A percentile compares a stretch with the other conserved stretches of the same genome.
These are phyloP conservation scores for Parambassis ranga DNA, from an alignment of 2,797 vertebrate genomes.

Conservation along the genomic window DNA sequence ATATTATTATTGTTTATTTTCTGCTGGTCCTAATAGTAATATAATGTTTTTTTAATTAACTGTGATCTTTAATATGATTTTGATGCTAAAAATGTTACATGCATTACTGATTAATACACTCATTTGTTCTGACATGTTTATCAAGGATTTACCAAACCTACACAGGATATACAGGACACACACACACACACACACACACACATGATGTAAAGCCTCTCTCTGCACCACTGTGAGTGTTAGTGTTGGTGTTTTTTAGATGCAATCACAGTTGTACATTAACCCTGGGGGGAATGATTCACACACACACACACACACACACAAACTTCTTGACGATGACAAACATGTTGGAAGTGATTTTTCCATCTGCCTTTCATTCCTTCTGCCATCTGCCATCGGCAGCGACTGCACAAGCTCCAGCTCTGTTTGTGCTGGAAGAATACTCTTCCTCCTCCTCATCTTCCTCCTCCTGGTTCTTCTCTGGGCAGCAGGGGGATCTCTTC, in stretches of 20 bases:
- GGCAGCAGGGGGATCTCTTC: neutral
- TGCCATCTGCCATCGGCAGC: conserved; percentile 61
- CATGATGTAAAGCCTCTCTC: neutral
- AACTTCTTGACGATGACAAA: conserved; percentile 59
- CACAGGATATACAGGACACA: too few species aligned
- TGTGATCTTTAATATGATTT: too few species aligned
- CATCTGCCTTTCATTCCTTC: conserved; percentile 68
- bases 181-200: neutral
- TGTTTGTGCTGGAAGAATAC: conserved; percentile 39
- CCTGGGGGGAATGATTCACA: conserved; percentile 22
- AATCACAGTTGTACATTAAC: conserved; percentile 53
- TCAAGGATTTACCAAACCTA: neutral
- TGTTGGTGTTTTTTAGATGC: conserved; percentile 31
- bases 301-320: neutral
- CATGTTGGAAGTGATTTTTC: conserved; percentile 68
- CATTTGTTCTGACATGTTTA: neutral
- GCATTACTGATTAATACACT: too few species aligned
- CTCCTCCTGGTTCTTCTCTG: neutral
- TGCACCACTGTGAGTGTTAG: neutral
- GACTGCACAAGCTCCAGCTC: conserved; percentile 36
- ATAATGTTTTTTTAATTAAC: too few species aligned
- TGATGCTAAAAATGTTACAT: too few species aligned
- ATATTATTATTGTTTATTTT: too few species aligned
- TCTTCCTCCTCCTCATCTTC: neutral
- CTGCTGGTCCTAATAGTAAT: too few species aligned